Conservation (phyloP, 2,113 vertebrate species). For the Dasyornis broadbenti region DNA sequence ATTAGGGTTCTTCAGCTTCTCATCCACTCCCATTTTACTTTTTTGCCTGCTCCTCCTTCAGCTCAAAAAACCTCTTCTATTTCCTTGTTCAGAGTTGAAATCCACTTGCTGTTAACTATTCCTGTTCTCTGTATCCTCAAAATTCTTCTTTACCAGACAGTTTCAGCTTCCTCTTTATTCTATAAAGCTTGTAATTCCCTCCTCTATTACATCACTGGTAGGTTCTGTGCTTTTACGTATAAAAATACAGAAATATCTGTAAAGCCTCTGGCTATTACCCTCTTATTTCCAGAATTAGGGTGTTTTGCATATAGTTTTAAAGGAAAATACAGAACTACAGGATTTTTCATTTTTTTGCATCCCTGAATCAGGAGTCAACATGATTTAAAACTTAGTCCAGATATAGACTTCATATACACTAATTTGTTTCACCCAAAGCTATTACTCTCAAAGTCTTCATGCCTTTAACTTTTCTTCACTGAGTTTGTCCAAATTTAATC, state of each 20-base stretch:
- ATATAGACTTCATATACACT: neutral
- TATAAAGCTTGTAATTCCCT: neutral
- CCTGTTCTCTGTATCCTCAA: neutral
- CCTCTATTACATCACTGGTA: neutral
- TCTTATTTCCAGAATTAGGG: neutral
- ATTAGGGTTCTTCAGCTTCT: neutral
- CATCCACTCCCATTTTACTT: neutral
- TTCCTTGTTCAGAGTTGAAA: neutral
- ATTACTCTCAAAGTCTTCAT: neutral
- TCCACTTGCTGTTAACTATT: neutral
- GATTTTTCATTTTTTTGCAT: neutral
- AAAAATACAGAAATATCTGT: neutral
- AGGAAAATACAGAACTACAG: neutral
- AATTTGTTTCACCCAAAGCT: neutral
- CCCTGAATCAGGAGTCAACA: neutral
- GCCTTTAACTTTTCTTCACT: neutral
- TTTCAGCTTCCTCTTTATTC: neutral
- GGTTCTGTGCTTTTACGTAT: neutral
- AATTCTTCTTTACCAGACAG: neutral
- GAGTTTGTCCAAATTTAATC: neutral
- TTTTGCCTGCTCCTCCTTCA: neutral
- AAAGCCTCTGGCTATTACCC: neutral
- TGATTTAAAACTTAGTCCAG: neutral
- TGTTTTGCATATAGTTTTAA: neutral
- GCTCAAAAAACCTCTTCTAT: neutral